Conservation (phyloP, 2,113 vertebrate genomes). For the Taurulus bubalis region DNA sequence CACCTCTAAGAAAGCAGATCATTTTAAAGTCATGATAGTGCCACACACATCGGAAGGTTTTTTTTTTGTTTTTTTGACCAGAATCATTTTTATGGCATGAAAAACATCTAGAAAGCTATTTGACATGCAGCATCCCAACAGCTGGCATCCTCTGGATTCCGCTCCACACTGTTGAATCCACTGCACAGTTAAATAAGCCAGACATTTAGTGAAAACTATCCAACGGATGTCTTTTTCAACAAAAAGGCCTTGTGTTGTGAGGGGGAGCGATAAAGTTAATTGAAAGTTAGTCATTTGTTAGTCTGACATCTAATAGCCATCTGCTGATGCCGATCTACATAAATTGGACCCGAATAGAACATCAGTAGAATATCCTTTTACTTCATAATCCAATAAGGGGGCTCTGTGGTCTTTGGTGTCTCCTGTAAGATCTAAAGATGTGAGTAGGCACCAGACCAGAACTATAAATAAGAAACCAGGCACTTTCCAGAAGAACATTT, state of each 20-base stretch:
- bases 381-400: slow-evolving; percentile 67
- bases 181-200: slow-evolving; percentile 26
- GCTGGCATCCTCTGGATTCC: slow-evolving; percentile 25
- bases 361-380: slow-evolving; percentile 68
- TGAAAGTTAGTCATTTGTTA: slow-evolving; percentile 70
- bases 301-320: slow-evolving; percentile 65
- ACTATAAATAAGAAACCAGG: slow-evolving; percentile 58
- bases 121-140: slow-evolving; percentile 28
- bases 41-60: not conserved
- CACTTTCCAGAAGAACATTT: slow-evolving; percentile 46
- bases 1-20: slow-evolving; percentile 37
- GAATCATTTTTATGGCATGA: not conserved
- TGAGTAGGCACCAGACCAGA: slow-evolving; percentile 57
- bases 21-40: not conserved
- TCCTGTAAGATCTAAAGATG: slow-evolving; percentile 59
- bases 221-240: slow-evolving; percentile 59
- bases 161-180: slow-evolving; percentile 14
- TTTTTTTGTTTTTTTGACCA: not conserved
- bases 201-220: slow-evolving; percentile 46
- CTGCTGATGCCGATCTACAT: slow-evolving; percentile 56
- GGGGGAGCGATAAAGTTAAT: slow-evolving; percentile 62
- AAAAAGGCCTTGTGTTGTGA: slow-evolving; percentile 54
- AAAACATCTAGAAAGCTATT: slow-evolving; percentile 20
- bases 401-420: slow-evolving; percentile 48
- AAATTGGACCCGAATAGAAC: slow-evolving; percentile 54